Base-by-base conservation (phyloP, 2,888 invertebrate species). In the Plagodis pulveraria region DNA sequence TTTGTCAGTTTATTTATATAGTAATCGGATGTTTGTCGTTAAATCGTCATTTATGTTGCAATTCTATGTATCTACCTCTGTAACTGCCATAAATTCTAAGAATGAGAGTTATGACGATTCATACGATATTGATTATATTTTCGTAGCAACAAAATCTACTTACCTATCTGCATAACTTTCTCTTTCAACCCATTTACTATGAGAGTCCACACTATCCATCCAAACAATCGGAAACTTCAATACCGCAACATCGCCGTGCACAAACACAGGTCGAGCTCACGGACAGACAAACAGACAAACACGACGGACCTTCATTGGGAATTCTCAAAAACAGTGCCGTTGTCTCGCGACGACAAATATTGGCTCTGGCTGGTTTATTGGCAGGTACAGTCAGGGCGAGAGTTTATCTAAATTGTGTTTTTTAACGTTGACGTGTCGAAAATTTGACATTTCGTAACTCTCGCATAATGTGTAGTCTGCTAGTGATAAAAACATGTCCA, bases 301-400 rank as follows among this genome's bases (percentile, higher is more conserved):
- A 84, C 72, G 77, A 76, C 79, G 81, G 78, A 83, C 85, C 86
- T 86, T 87, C 86, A 87, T 85, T 85, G 84, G 83, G 80, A 87
- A 87, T 91, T 89, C 91, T 91, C 90, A 91, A 92, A 91, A 92
- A 90, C 86, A 86, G 76, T 71, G 79, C 72, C 84, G 86, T 87
- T 87, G 89, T 89, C 88, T 87, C 88, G 80, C 78, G 78, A 79
- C 74, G 77, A 81, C 77, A 78, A 91, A 92, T 91, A 91, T 91
- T 91, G 84, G 78, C 80, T 71, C 74, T 83, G 84, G 83, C 80
- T 88, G 83, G 90, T 87, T 69, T 91, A 91, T 90, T 91, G 90
- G 86, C 85, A 71, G 78, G 83, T 83, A 87, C 81, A 65, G 63
- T 71, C 73, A 4, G 43, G 12, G 9, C 7, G 33, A 45, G 10